Evolutionary conservation across 2,888 invertebrate species (phyloP), one percentile per base, ranked within the genome.

Genomic region (Coelopa pilipes): DNA sequence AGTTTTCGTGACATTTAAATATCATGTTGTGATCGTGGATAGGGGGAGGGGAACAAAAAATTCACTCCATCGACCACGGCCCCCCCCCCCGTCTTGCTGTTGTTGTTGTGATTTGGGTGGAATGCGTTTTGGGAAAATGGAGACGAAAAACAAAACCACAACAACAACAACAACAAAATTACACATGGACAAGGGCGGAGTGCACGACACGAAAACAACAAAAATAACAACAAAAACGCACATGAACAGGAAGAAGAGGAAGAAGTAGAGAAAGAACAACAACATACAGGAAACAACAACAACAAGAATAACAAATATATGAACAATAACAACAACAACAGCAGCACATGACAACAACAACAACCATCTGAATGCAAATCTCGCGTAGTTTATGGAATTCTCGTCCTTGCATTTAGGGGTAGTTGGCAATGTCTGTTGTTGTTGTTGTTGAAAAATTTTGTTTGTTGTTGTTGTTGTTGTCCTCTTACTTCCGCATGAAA

Each of bases 381-480:
- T 66, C 66, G 66, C 50, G 49, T 50, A 49, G 49, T 66, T 66
- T 66, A 66, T 66, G 66, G 66, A 66, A 66, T 66, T 66, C 46
- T 45, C 50, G 15, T 55, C 12, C 55, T 62, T 11, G 62, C 15
- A 12, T 50, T 50, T 49, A 66, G 50, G 66, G 66, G 66, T 66
- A 50, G 66, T 49, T 66, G 62, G 62, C 62, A 62, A 12, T 34
- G n/a, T 3, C 4, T 53, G 53, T 53, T n/a, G 53, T 53, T 53
- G 15, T 53, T 24, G 60, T 34, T 34, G 34, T 34, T 24, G 60
- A 3, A 13, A 59, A 5, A 21, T 24, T 21, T 24, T 19, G 13
- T 24, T 34, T 19, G n/a, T 62, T 62, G 15, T 24, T 62, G 60
- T 17, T 17, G 2, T 34, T 34, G 34, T 34, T 34, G 34, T 60